Conservation (phyloP, 2,113 vertebrate species). For the Piliocolobus tephrosceles region DNA sequence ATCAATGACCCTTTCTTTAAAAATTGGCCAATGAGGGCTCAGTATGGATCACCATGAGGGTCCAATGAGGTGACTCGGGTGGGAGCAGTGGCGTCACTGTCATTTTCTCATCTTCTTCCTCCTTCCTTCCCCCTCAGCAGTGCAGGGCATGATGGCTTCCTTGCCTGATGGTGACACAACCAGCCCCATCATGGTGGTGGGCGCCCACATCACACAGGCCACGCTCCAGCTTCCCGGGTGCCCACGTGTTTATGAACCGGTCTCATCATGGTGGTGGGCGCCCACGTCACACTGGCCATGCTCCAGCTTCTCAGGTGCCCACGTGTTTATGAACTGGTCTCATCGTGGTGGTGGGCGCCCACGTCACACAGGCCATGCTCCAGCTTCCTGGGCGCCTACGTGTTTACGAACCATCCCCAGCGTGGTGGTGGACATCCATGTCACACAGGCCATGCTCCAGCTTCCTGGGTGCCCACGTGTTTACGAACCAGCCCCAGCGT, state of each 20-base stretch:
- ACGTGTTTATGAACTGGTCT: background rate
- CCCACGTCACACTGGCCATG: fast-evolving
- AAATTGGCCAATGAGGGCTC: fast-evolving
- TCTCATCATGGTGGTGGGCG: fast-evolving
- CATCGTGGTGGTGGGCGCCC: fast-evolving
- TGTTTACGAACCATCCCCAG: background rate
- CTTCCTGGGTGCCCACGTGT: fast-evolving
- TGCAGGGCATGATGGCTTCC: too few species aligned
- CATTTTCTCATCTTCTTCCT: background rate
- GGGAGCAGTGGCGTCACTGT: fast-evolving
- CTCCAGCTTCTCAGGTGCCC: background rate
- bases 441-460: too few species aligned
- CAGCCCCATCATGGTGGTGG: too few species aligned
- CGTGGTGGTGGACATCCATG: too few species aligned
- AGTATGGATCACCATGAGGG: fast-evolving
- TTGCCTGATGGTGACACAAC: background rate
- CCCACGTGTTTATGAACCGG: fast-evolving
- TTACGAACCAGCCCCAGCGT: fast-evolving
- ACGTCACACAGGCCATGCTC: fast-evolving
- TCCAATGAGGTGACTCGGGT: background rate
- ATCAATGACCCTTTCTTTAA: background rate
- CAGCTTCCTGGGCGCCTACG: background rate
- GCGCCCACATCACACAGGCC: fast-evolving
- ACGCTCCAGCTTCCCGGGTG: background rate
- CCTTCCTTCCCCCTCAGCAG: fast-evolving